phyloP scores from a whole-genome alignment of 2,888 invertebrate species.

The Esperia sulphurella region DNA sequence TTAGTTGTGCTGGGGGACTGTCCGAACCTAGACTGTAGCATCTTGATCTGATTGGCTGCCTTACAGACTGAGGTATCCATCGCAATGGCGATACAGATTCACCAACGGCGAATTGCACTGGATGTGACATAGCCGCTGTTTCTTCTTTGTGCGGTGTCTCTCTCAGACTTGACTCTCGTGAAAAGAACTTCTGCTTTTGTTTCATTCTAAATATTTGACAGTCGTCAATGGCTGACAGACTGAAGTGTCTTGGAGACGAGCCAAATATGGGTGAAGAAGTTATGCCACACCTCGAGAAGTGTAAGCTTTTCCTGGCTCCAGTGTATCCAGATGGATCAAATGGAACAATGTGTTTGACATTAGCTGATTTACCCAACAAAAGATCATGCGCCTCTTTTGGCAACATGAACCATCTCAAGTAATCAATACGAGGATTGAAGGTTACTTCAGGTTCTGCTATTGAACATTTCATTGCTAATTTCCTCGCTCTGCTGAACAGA shows the following conservation, averaged over 20 bases:
- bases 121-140: constrained; percentile 42
- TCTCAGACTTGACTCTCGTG: constrained; percentile 65
- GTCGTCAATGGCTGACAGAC: constrained; percentile 83
- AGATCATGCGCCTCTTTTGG: constrained; percentile 92
- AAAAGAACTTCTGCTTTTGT: constrained; percentile 64
- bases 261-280: constrained; percentile 71
- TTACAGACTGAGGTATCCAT: constrained; percentile 40
- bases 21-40: constrained; percentile 84
- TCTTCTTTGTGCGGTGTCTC: constrained; percentile 64
- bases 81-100: constrained; percentile 80
- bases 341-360: constrained; percentile 87
- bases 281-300: constrained; percentile 52
- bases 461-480: constrained; percentile 86
- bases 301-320: constrained; percentile 70
- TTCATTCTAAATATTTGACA: constrained; percentile 69
- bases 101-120: constrained; percentile 84
- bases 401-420: constrained; percentile 92
- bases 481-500: constrained; percentile 87
- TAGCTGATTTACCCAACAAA: constrained; percentile 84
- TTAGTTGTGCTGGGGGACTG: constrained; percentile 75
- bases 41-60: constrained; percentile 63
- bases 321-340: constrained; percentile 83
- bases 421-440: constrained; percentile 84
- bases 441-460: constrained; percentile 86
- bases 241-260: constrained; percentile 83